Evolutionary conservation across 2,797 vertebrate species (phyloP).

Genomic region (Chloroceryle amazona): DNA sequence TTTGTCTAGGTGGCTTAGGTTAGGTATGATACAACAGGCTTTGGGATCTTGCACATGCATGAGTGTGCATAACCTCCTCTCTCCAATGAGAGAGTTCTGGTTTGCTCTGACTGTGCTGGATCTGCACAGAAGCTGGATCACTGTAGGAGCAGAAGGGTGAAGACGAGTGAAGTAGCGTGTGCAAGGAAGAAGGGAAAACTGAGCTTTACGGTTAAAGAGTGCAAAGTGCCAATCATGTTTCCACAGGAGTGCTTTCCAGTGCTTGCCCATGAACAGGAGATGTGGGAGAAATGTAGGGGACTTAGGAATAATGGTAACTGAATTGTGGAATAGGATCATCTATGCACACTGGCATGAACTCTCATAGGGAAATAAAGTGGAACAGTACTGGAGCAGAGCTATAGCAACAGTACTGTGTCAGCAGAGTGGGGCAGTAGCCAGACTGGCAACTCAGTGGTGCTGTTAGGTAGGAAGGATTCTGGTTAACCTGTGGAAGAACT

Average conservation of each 20-base stretch:
- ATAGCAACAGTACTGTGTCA: neutral
- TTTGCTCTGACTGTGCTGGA: neutral
- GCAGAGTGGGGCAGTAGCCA: neutral
- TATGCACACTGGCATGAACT: neutral
- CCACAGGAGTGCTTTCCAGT: neutral
- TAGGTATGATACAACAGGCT: neutral
- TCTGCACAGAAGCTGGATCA: neutral
- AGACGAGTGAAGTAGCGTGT: neutral
- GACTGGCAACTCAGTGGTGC: neutral
- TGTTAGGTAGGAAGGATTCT: neutral
- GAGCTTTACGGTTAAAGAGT: neutral
- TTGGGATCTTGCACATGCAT: neutral
- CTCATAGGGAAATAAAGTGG: neutral
- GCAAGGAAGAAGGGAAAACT: neutral
- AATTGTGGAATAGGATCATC: neutral
- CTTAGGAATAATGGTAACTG: neutral
- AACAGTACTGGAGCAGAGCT: neutral
- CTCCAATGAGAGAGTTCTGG: neutral
- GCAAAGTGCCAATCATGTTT: neutral
- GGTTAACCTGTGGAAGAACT: constrained; percentile 13
- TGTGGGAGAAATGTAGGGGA: neutral
- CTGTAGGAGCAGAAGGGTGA: neutral
- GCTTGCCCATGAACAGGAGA: neutral
- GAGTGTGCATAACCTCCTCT: neutral
- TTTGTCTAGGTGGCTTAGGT: neutral